A percentile compares a stretch with the other conserved stretches of the same genome.
These are phyloP conservation scores for Hydrophis major DNA, from an alignment of 2,797 vertebrate species.

Conservation along the genomic window DNA sequence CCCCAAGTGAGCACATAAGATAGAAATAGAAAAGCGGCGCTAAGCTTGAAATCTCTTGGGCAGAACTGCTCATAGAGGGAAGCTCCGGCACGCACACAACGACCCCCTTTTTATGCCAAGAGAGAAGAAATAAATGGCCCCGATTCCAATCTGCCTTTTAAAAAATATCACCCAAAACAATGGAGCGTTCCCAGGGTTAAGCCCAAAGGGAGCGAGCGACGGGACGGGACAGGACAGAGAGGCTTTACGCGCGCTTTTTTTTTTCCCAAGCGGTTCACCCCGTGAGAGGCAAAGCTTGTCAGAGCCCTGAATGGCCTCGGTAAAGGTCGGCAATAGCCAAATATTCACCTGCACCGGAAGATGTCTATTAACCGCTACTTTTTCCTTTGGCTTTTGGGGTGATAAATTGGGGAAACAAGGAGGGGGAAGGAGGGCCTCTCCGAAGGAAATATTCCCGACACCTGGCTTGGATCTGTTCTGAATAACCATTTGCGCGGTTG, in stretches of 20 bases:
- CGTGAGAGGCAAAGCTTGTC: neutral
- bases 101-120: neutral
- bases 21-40: neutral
- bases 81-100: neutral
- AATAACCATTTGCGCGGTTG: neutral
- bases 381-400: neutral
- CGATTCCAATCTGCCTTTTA: neutral
- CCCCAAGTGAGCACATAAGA: neutral
- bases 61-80: neutral
- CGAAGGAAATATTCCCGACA: neutral
- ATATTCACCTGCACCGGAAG: neutral
- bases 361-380: neutral
- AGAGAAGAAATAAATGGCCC: neutral
- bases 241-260: neutral
- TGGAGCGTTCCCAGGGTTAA: neutral
- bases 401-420: neutral
- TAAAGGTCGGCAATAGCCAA: neutral
- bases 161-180: too few relatives aligned
- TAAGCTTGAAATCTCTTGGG: neutral
- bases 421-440: neutral
- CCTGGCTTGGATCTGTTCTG: constrained; percentile 10
- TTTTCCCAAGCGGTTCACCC: neutral
- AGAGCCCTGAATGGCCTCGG: neutral
- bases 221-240: neutral
- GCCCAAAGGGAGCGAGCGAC: neutral